Percentiles rank a stretch among this genome's conserved stretches.
Evolutionary conservation across 2,888 invertebrate species (phyloP).

Genomic region (Dascillus cervinus): DNA sequence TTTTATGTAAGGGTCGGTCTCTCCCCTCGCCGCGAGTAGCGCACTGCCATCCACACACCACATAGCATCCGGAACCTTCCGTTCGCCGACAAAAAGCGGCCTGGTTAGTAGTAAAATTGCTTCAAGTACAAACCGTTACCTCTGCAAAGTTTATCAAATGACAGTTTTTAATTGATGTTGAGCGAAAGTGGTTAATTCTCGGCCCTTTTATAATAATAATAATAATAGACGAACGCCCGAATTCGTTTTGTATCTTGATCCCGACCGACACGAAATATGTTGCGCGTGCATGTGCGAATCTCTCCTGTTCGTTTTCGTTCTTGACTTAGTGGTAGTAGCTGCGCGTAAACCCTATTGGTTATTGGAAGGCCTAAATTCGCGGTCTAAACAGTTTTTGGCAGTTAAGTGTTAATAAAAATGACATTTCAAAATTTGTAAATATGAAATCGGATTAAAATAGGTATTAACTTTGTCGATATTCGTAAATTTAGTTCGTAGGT

Average conservation of each 20-base stretch:
- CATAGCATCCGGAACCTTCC: slow-evolving; percentile 17
- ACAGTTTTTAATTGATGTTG: too few species aligned
- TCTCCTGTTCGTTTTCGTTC: slow-evolving; percentile 9
- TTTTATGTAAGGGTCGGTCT: slow-evolving; percentile 40
- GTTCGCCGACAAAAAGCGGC: slow-evolving; percentile 4
- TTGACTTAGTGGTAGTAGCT: slow-evolving; percentile 15
- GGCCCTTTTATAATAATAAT: too few species aligned
- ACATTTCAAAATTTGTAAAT: slow-evolving; percentile 19
- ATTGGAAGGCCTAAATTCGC: slow-evolving; percentile 34
- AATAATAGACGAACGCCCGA: too few species aligned
- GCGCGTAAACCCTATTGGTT: slow-evolving; percentile 29
- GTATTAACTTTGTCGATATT: slow-evolving; percentile 36
- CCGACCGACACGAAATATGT: too few species aligned
- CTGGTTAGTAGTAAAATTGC: slow-evolving; percentile 48
- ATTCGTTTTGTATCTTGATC: too few species aligned
- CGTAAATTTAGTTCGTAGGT: slow-evolving; percentile 38
- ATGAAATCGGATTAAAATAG: slow-evolving; percentile 28
- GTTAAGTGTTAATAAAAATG: slow-evolving; percentile 11
- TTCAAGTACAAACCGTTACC: slow-evolving; percentile 66
- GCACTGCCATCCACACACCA: slow-evolving; percentile 25
- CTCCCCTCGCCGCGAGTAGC: slow-evolving; percentile 36
- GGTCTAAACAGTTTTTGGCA: slow-evolving; percentile 24
- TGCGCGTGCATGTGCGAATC: slow-evolving; percentile 35
- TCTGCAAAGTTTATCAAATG: slow-evolving; percentile 64
- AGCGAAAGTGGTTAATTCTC: too few species aligned